These are phyloP conservation scores for Poecile atricapillus DNA, from an alignment of 2,113 vertebrate species.

Conservation along the genomic window DNA sequence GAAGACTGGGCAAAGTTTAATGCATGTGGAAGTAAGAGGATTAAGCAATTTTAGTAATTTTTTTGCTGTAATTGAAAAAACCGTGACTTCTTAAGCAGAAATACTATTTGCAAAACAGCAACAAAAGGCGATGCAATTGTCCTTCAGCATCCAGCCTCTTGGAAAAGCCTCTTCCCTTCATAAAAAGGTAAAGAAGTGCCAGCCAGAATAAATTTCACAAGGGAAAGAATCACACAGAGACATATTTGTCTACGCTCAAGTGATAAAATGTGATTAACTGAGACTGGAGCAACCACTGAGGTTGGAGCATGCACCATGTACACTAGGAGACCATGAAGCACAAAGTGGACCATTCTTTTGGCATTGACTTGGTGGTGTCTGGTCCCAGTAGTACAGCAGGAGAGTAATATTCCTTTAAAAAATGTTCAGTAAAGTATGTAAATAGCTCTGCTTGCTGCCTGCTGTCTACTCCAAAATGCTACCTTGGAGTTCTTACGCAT, in stretches of 20 bases:
- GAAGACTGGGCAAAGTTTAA: background rate
- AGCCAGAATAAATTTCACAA: background rate
- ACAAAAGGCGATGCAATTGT: background rate
- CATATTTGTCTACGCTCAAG: background rate
- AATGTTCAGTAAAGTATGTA: background rate
- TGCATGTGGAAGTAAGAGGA: constrained; percentile 10
- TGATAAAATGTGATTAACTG: background rate
- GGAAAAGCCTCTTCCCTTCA: background rate
- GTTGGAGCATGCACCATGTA: background rate
- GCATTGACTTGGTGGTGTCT: background rate
- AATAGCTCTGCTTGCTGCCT: background rate
- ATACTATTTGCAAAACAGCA: background rate
- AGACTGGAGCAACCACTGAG: background rate
- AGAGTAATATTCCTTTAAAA: background rate
- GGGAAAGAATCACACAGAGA: background rate
- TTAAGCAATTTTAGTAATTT: background rate
- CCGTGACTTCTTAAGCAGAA: background rate
- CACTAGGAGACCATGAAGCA: background rate
- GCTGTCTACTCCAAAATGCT: background rate
- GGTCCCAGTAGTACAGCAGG: background rate
- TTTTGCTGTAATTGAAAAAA: background rate
- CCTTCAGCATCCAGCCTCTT: background rate
- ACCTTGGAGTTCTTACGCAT: background rate
- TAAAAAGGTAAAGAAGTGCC: background rate
- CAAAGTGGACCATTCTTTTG: background rate